Conservation (phyloP, 2,113 vertebrate genomes). For the Ophiodon elongatus region DNA sequence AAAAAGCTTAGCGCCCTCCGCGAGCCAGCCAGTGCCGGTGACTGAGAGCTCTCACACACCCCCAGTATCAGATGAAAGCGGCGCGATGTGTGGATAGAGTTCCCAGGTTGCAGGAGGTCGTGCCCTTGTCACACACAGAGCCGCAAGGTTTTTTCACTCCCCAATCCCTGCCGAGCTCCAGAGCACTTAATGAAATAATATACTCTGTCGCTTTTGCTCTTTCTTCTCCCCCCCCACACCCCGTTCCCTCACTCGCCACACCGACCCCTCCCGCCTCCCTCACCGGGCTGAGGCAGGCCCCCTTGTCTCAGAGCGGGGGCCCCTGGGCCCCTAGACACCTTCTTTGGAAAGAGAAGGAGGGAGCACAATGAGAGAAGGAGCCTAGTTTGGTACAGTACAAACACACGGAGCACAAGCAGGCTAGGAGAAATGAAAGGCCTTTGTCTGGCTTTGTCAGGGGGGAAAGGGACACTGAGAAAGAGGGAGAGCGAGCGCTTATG, state of each 20-base stretch:
- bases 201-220: slow-evolving; percentile 81
- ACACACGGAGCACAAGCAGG: slow-evolving; percentile 70
- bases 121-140: slow-evolving; percentile 94
- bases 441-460: slow-evolving; percentile 74
- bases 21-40: slow-evolving; percentile 72
- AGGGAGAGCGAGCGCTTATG: slow-evolving; percentile 59
- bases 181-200: slow-evolving; percentile 99
- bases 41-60: slow-evolving; percentile 86
- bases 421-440: slow-evolving; percentile 81
- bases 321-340: slow-evolving; percentile 79
- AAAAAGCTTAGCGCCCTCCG: slow-evolving; percentile 85
- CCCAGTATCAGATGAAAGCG: slow-evolving; percentile 67
- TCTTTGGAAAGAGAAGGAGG: slow-evolving; percentile 71
- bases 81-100: slow-evolving; percentile 73
- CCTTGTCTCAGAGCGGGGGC: slow-evolving; percentile 70
- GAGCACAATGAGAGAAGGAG: slow-evolving; percentile 71
- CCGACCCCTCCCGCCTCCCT: slow-evolving; percentile 50
- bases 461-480: slow-evolving; percentile 63
- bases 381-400: slow-evolving; percentile 80
- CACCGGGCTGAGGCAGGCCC: slow-evolving; percentile 55
- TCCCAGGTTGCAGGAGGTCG: slow-evolving; percentile 92
- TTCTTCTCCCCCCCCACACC: slow-evolving; percentile 50
- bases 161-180: slow-evolving; percentile 88
- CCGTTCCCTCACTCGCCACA: slow-evolving; percentile 57
- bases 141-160: slow-evolving; percentile 88